Evolutionary conservation across 2,888 invertebrate species (phyloP), one percentile per base, ranked within the genome.

Genomic region (Malthinus flaveolus): DNA sequence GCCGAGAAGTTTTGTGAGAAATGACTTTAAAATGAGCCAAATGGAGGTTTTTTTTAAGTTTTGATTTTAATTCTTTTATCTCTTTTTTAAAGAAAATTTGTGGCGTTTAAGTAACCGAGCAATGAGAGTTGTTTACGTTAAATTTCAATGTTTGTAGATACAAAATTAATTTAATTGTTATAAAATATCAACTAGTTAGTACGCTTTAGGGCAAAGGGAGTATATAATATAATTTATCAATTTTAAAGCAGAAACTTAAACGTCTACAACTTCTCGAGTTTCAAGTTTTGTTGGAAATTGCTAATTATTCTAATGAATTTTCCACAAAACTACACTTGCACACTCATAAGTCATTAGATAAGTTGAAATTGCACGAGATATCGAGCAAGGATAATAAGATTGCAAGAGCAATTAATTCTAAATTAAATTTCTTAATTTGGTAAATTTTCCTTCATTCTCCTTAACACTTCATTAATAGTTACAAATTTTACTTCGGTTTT

Each of bases 291-390:
- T 34, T 46, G 32, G 35, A 51, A n/a, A 57, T 51, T 52, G 35
- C 51, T 57, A 57, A 57, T 56, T 56, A 50, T 56, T 56, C 49
- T 50, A 56, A 56, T 57, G 47, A 57, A 57, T 57, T 51, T 57
- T 47, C 57, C 49, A 45, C 56, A 54, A 39, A 56, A 56, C 56
- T 56, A 56, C 56, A 56, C 49, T 49, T 49, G 49, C 56, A 56
- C 31, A 35, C 49, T 56, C 56, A 49, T 56, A 56, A 56, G 56
- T 56, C 56, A 56, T 56, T 56, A 56, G 45, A 15, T 39, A 7
- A 39, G 23, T 49, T 31, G 35, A 36, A 56, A 56, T 56, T 56
- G 53, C 47, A 36, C 35, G 53, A 49, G 56, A 56, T 56, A 56
- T 56, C 56, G 49, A 56, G 56, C 35, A 49, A 45, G 44, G 45